Conservation (phyloP, 2,797 vertebrate species). For the Myiotriccus ornatus region DNA sequence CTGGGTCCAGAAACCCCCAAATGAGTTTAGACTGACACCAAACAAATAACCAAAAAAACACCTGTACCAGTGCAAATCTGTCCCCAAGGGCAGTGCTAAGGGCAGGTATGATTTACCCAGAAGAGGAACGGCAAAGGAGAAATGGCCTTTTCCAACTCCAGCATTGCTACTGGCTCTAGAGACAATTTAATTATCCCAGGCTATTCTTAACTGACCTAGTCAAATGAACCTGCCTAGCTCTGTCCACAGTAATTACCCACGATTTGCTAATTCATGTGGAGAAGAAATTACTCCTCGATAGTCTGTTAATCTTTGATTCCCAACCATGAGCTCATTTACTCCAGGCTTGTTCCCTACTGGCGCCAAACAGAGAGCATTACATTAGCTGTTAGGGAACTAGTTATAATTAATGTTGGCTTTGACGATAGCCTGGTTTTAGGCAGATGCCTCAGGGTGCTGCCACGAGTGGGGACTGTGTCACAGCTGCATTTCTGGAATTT, state of each 20-base stretch:
- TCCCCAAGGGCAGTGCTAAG: background rate
- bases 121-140: background rate
- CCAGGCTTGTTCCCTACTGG: slow-evolving; percentile 49
- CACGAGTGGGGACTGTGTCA: background rate
- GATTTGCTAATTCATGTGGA: slow-evolving; percentile 58
- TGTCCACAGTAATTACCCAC: slow-evolving; percentile 56
- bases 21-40: background rate
- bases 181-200: slow-evolving; percentile 48
- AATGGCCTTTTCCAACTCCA: background rate
- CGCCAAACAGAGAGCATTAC: background rate
- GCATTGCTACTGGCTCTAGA: background rate
- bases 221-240: slow-evolving; percentile 51
- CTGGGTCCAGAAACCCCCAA: background rate
- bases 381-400: slow-evolving; percentile 6
- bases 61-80: rapidly evolving
- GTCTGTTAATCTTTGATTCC: slow-evolving; percentile 61
- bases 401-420: slow-evolving; percentile 28
- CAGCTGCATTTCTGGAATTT: background rate
- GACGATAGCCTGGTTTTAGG: background rate
- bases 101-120: background rate
- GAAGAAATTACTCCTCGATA: slow-evolving; percentile 61
- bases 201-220: slow-evolving; percentile 58
- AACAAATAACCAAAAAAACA: rapidly evolving
- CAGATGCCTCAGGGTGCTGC: background rate
- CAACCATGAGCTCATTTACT: slow-evolving; percentile 57